A percentile compares a stretch with the other conserved stretches of the same genome.
Evolutionary conservation across 1,140 invertebrate genomes (phyloP).

Genomic region (Elymnias hypermnestra): DNA sequence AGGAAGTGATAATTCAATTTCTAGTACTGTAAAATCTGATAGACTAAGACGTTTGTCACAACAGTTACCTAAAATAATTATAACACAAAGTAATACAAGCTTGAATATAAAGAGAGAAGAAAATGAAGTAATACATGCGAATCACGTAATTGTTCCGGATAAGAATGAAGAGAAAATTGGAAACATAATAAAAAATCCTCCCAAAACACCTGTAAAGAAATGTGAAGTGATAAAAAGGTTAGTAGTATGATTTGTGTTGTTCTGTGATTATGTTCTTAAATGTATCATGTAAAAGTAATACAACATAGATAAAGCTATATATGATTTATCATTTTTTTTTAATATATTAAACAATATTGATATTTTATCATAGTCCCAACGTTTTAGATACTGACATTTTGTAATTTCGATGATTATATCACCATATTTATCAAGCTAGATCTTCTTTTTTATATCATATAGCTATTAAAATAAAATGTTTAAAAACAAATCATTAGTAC

Average conservation of each 20-base stretch:
- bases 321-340: no score
- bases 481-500: no score
- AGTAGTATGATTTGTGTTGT: not conserved
- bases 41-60: constrained; percentile 51
- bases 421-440: no score
- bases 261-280: not conserved
- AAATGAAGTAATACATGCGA: constrained; percentile 7
- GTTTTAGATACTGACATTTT: no score
- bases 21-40: constrained; percentile 40
- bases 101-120: constrained; percentile 31
- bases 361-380: no score
- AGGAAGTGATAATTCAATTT: constrained; percentile 18
- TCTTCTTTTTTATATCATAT: no score
- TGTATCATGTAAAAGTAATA: not conserved
- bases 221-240: constrained; percentile 15
- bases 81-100: constrained; percentile 57
- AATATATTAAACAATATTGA: no score
- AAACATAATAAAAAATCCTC: constrained; percentile 4
- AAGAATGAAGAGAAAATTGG: constrained; percentile 7
- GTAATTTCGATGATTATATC: no score
- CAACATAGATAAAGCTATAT: no score
- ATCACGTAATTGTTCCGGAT: constrained; percentile 12
- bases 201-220: constrained; percentile 22
- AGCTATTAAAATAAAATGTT: no score
- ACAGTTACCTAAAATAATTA: constrained; percentile 60